Evolutionary conservation across 2,888 invertebrate species (phyloP), one percentile per base, ranked within the genome.

Genomic region (Hyles lineata): DNA sequence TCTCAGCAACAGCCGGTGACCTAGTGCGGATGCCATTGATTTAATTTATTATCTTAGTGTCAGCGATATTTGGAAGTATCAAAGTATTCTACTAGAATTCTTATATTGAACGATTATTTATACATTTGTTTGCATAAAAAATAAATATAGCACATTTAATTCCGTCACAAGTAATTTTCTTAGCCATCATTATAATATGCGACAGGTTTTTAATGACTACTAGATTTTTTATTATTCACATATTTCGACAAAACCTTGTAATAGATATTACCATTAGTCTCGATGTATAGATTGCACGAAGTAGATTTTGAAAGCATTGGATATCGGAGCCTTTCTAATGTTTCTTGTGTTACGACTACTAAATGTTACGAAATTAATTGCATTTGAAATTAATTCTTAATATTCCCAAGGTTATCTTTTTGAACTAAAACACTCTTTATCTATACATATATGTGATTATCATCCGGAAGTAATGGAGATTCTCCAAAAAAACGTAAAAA

Each of bases 281-380:
- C 15, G 50, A 43, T 67, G 23, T 23, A 50, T 50, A 7, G 6
- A 67, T 2, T 67, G 43, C 43, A 67, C 17, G 23, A 67, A 50
- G 63, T 63, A 35, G 43, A 21, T 23, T 67, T 43, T 67, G 67
- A 67, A 67, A 67, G 43, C 15, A 15, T 17, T 21, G 23, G 21
- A 50, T 50, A 50, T 67, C 23, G 50, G 7, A 67, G 43, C 67
- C 67, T 67, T 67, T 67, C 67, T 67, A 67, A 67, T 67, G 67
- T 50, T 59, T 60, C 58, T 70, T 61, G 55, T 25, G 62, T 72
- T 50, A 23, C 32, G n/a, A 58, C 9, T 61, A 55, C 70, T 35
- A 67, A 67, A 67, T 23, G 43, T 43, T 35, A 43, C 5, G 23
- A 67, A 25, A 67, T 67, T 6, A 67, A 23, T 0, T 50, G 6